A percentile compares a stretch with the other conserved stretches of the same genome.
Conservation (phyloP, 2,113 vertebrate species). For the Psittacula cyanocephala region DNA sequence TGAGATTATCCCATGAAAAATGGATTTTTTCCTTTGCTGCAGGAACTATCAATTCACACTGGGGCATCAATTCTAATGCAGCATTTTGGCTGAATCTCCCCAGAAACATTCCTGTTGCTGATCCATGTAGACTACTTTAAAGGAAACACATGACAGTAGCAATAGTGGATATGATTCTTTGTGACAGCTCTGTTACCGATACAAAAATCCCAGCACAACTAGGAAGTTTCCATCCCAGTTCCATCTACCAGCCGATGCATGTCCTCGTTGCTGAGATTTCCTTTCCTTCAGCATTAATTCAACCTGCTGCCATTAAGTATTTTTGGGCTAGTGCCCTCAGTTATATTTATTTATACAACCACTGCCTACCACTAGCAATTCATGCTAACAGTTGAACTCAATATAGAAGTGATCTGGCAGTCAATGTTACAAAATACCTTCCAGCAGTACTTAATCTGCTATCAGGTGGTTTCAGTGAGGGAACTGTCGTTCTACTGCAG, state of each 20-base stretch:
- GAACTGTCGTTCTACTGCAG: background rate
- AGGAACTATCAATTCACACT: background rate
- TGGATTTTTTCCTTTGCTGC: background rate
- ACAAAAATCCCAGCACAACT: background rate
- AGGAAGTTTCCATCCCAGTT: background rate
- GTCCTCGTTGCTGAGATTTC: background rate
- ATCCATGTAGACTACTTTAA: background rate
- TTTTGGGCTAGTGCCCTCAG: background rate
- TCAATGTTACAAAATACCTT: background rate
- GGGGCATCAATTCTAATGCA: background rate
- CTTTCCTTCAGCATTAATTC: background rate
- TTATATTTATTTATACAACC: background rate
- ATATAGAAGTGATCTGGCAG: background rate
- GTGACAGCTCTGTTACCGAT: background rate
- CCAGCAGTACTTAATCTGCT: background rate
- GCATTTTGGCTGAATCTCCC: background rate
- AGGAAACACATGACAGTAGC: background rate
- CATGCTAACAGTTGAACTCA: background rate
- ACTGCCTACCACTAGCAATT: background rate
- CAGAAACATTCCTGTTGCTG: background rate
- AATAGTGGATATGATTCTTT: background rate
- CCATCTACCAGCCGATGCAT: background rate
- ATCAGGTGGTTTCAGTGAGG: background rate
- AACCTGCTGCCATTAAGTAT: background rate
- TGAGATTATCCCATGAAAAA: background rate